These are phyloP conservation scores for Oncopeltus fasciatus DNA, from an alignment of 1,140 invertebrate species.

Conservation along the genomic window DNA sequence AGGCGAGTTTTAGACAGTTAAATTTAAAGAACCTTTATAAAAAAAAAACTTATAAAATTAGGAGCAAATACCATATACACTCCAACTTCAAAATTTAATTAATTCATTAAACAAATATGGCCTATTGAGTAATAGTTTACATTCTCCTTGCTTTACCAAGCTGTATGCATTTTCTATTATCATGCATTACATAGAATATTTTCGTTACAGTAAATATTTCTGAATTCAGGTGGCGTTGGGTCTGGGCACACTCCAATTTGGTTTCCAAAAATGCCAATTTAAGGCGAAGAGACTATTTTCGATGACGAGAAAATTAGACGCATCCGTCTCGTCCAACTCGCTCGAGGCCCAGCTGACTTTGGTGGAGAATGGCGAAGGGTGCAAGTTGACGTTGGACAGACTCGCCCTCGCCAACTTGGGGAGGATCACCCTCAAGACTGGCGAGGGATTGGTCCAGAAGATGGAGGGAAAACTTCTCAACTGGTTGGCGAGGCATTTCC, in stretches of 20 bases:
- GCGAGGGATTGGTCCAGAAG: conserved; percentile 13
- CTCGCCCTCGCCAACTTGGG: conserved; percentile 1
- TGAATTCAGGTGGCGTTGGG: no score
- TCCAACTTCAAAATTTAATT: no score
- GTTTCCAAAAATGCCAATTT: background rate
- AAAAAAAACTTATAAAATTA: no score
- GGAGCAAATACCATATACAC: no score
- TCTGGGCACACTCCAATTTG: background rate
- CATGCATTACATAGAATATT: no score
- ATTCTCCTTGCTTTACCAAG: no score
- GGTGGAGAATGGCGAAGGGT: background rate
- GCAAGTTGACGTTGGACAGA: conserved; percentile 5
- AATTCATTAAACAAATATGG: no score
- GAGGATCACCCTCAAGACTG: conserved; percentile 8
- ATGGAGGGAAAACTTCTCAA: conserved; percentile 10
- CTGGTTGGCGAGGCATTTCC: background rate
- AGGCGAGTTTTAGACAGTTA: no score
- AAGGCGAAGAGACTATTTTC: conserved; percentile 7
- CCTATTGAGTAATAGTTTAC: no score
- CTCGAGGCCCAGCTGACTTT: conserved; percentile 10
- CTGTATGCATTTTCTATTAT: no score
- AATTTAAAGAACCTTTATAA: no score
- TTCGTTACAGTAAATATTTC: no score
- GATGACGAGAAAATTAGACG: conserved; percentile 2
- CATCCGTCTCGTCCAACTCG: conserved; percentile 3